phyloP scores from a whole-genome alignment of 2,888 invertebrate genomes.

The Quadriops clusia region DNA sequence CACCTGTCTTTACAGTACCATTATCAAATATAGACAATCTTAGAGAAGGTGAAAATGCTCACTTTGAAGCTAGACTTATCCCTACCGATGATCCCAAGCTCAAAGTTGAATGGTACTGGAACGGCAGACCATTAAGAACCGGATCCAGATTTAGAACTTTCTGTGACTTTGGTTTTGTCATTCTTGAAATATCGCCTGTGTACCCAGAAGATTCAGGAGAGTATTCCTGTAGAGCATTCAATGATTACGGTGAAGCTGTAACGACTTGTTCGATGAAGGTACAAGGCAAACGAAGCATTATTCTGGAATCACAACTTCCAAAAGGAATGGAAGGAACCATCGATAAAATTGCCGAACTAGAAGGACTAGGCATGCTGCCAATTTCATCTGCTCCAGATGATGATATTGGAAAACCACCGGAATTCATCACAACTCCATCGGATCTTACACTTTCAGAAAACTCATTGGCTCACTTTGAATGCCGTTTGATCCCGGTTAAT shows the following conservation, averaged over 20 bases:
- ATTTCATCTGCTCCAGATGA: slow-evolving; percentile 61
- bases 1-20: slow-evolving; percentile 83
- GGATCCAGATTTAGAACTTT: slow-evolving; percentile 92
- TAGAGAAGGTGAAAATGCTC: slow-evolving; percentile 83
- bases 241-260: slow-evolving; percentile 84
- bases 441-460: slow-evolving; percentile 79
- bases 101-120: slow-evolving; percentile 91
- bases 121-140: slow-evolving; percentile 75
- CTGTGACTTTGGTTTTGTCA: slow-evolving; percentile 96
- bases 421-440: slow-evolving; percentile 77
- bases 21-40: slow-evolving; percentile 76
- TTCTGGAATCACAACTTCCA: slow-evolving; percentile 81
- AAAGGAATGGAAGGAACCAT: slow-evolving; percentile 91
- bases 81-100: slow-evolving; percentile 86
- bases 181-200: slow-evolving; percentile 92
- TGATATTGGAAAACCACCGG: slow-evolving; percentile 78
- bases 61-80: slow-evolving; percentile 79
- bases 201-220: slow-evolving; percentile 94
- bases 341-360: slow-evolving; percentile 83
- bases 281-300: slow-evolving; percentile 83
- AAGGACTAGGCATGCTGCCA: slow-evolving; percentile 66
- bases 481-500: slow-evolving; percentile 75
- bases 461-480: slow-evolving; percentile 85
- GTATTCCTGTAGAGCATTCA: slow-evolving; percentile 77
- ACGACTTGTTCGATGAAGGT: slow-evolving; percentile 83